Evolutionary conservation across 1,140 invertebrate genomes (phyloP), one percentile per base, ranked within the genome.

Genomic region (Drosophila burlai): DNA sequence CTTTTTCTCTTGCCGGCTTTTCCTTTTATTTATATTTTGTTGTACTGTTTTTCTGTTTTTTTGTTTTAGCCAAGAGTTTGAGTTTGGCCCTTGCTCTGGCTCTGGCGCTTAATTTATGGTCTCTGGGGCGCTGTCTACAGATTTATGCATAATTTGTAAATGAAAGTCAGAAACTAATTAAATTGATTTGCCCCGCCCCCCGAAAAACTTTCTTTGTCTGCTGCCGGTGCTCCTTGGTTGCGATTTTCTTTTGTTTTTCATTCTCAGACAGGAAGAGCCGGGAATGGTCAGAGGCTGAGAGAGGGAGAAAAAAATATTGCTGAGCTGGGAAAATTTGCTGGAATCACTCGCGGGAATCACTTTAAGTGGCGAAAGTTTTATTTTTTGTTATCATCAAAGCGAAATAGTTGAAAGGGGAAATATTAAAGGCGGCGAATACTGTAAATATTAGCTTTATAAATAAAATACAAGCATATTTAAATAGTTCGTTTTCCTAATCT

Each of bases 61-160:
- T 46, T 26, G 50, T 75, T 68, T 63, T 21, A 74, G 57, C 64
- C 46, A 76, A 49, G 67, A 77, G 75, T 66, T 83, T 77, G 76
- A 77, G 81, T 79, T 83, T 68, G 74, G 67, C 61, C 59, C 77
- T 65, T 64, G 72, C 61, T 60, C 34, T 34, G 34, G 34, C 34
- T 10, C 34, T 69, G 75, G 77, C 79, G 84, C 84, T 83, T 87
- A 89, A 87, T 87, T 87, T 87, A 87, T 87, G 84, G 84, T 87
- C 84, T 87, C 84, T 78, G 73, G 84, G 84, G 84, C 69, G 84
- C 84, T 87, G 84, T 87, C 84, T 87, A 89, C 84, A 87, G 84
- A 87, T 87, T 87, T 87, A 87, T 87, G 84, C 84, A 87, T 87
- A 89, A 87, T 87, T 87, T 87, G 84, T 87, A 87, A 87, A 87